These are phyloP conservation scores for Eupelmus urozonus DNA, from an alignment of 2,888 invertebrate species.

Conservation along the genomic window DNA sequence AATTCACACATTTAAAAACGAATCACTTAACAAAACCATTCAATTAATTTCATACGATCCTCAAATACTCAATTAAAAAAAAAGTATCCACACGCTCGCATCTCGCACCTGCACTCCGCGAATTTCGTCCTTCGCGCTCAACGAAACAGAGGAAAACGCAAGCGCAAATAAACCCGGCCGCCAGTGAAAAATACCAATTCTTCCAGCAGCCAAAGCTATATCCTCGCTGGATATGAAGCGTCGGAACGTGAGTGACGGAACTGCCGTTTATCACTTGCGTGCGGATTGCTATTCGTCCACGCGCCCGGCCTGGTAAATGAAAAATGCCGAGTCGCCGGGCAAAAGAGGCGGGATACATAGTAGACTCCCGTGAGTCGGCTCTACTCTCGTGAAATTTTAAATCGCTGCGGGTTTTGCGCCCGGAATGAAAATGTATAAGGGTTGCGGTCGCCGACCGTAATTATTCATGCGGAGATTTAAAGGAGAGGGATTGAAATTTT, in stretches of 20 bases:
- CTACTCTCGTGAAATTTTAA: too few species aligned
- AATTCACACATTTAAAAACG: too few species aligned
- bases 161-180: too few species aligned
- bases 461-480: too few species aligned
- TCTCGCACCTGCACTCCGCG: too few species aligned
- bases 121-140: background rate
- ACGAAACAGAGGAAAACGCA: too few species aligned
- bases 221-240: background rate
- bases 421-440: too few species aligned
- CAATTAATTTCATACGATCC: background rate
- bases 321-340: slow-evolving; percentile 1
- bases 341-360: too few species aligned
- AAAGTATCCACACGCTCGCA: background rate
- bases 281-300: background rate
- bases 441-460: too few species aligned
- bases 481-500: too few species aligned
- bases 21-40: background rate
- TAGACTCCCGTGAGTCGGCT: too few species aligned
- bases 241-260: background rate
- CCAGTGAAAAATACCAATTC: background rate
- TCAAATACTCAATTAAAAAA: slow-evolving; percentile 14
- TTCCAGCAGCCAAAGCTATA: background rate
- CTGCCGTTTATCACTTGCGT: slow-evolving; percentile 12
- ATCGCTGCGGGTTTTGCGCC: too few species aligned
- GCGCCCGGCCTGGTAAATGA: background rate